phyloP scores from a whole-genome alignment of 2,113 vertebrate species.

The Sebastes schlegelii region DNA sequence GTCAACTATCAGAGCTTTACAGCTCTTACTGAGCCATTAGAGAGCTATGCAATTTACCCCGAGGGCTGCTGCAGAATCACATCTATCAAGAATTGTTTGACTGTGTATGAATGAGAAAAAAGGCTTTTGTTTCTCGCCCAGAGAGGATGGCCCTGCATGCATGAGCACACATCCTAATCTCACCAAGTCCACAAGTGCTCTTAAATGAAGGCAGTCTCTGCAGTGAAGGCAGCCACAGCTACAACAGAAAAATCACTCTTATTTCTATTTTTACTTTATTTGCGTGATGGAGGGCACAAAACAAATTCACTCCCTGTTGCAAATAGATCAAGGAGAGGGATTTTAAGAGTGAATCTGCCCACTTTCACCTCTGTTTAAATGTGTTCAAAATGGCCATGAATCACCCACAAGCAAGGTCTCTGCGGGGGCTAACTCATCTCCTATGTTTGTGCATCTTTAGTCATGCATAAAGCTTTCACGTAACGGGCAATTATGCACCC shows the following conservation, averaged over 20 bases:
- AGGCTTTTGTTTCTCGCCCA: slow-evolving; percentile 1
- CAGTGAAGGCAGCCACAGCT: not conserved
- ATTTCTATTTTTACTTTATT: not conserved
- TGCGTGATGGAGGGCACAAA: not conserved
- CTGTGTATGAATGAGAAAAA: not conserved
- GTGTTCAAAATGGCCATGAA: slow-evolving; percentile 10
- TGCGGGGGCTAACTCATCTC: not conserved
- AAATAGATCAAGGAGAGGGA: slow-evolving; percentile 19
- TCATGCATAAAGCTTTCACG: not conserved
- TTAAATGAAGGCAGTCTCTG: slow-evolving; percentile 1
- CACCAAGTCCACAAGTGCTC: not conserved
- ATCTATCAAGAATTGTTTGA: not conserved
- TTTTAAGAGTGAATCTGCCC: not conserved
- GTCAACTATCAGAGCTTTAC: slow-evolving; percentile 21
- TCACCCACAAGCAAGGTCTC: slow-evolving; percentile 5
- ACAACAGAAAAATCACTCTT: not conserved
- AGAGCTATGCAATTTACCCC: not conserved
- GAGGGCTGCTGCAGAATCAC: not conserved
- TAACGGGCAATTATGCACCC: not conserved
- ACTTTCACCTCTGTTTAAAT: slow-evolving; percentile 3
- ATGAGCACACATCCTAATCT: slow-evolving; percentile 33
- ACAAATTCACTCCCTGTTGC: not conserved
- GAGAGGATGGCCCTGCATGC: slow-evolving; percentile 5
- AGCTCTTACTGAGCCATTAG: not conserved
- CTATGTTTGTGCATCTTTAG: not conserved